Conservation (phyloP, 2,797 vertebrate species). For the Silurus lanzhouensis region DNA sequence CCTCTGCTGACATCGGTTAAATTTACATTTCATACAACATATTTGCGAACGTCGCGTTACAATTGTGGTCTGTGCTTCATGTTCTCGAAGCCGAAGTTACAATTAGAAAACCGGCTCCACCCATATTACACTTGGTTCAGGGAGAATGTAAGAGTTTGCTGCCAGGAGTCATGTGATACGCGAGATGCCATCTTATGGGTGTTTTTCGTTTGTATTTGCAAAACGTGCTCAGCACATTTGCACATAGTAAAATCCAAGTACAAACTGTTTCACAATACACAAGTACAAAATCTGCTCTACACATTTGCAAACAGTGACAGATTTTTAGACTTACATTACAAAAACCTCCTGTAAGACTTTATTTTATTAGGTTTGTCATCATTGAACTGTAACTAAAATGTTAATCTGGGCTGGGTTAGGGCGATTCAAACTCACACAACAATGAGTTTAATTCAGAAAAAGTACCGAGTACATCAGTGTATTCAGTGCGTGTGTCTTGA, state of each 20-base stretch:
- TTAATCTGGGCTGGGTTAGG: background rate
- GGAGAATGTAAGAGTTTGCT: background rate
- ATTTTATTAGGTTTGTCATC: background rate
- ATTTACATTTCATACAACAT: background rate
- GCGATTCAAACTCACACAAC: background rate
- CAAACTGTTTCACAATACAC: conserved; percentile 31
- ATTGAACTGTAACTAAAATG: background rate
- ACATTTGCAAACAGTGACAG: conserved; percentile 19
- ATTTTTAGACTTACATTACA: background rate
- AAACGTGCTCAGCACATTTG: conserved; percentile 29
- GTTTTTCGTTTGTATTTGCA: conserved; percentile 36
- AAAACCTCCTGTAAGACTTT: background rate
- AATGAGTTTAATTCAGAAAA: background rate
- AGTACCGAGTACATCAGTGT: background rate
- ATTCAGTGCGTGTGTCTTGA: background rate
- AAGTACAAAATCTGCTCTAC: conserved; percentile 17
- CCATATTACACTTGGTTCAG: background rate
- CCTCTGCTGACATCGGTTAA: background rate
- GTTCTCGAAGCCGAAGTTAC: background rate
- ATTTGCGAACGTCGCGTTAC: background rate
- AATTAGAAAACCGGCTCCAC: background rate
- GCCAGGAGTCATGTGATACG: conserved; percentile 10
- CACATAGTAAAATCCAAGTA: conserved; percentile 22
- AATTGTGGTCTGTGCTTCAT: background rate
- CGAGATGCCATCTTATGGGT: conserved; percentile 15